A percentile compares a stretch with the other conserved stretches of the same genome.
Evolutionary conservation across 30 jellyfish, hydroid and myxozoan species (phyloP).

Genomic region (Morbakka virulenta): DNA sequence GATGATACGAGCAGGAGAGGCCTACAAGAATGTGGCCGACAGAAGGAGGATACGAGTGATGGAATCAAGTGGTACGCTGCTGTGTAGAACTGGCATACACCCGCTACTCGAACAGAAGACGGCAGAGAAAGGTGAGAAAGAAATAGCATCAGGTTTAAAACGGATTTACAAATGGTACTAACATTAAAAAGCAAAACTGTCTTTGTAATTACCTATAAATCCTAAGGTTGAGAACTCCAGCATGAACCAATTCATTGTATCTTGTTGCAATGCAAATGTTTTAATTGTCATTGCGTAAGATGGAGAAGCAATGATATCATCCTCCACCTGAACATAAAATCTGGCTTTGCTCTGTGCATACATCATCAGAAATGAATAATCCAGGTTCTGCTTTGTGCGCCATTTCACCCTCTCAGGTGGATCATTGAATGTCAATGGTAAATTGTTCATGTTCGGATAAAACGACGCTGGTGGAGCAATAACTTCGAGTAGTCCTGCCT

Average conservation of each 20-base stretch:
- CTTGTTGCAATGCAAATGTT: slow-evolving; percentile 94
- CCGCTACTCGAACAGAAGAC: too few species aligned
- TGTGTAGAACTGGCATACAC: too few species aligned
- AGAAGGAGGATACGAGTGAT: too few species aligned
- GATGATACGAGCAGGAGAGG: too few species aligned
- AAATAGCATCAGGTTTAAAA: too few species aligned
- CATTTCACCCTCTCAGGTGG: slow-evolving; percentile 94
- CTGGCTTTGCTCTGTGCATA: slow-evolving; percentile 84
- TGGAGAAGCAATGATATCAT: slow-evolving; percentile 90
- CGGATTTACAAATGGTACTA: too few species aligned
- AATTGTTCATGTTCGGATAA: slow-evolving; percentile 80
- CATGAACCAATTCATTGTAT: slow-evolving; percentile 84
- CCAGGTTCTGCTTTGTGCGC: slow-evolving; percentile 96
- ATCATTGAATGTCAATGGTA: slow-evolving; percentile 92
- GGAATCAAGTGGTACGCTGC: too few species aligned
- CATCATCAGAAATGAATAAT: slow-evolving; percentile 91
- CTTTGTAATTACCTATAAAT: slow-evolving; percentile 70
- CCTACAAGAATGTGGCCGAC: too few species aligned
- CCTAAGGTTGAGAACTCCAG: slow-evolving; percentile 93
- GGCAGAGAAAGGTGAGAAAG: too few species aligned
- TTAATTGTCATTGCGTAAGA: slow-evolving; percentile 92
- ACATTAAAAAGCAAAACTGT: too few species aligned
- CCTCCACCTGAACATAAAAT: slow-evolving; percentile 93
- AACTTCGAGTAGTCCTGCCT: slow-evolving; percentile 78
- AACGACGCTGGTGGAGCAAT: slow-evolving; percentile 69